Conservation (phyloP, 2,888 invertebrate species). For the Lasioglossum marginatum region DNA sequence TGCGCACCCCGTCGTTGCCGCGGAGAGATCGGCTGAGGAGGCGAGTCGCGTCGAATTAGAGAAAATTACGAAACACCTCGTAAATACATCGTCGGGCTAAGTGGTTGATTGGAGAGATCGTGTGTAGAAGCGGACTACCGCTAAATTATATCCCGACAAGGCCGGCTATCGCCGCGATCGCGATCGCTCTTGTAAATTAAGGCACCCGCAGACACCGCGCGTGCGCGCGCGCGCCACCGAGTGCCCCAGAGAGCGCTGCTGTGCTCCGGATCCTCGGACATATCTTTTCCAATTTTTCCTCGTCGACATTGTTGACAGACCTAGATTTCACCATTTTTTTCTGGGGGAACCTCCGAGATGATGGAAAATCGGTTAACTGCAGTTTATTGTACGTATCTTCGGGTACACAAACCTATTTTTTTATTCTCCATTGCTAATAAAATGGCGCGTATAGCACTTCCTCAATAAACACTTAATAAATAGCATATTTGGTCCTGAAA, state of each 20-base stretch:
- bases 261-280: not conserved
- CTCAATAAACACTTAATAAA: not conserved
- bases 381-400: not conserved
- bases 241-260: not conserved
- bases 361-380: not conserved
- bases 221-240: not conserved
- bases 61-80: conserved; percentile 84
- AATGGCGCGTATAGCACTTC: not conserved
- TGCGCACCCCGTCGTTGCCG: not conserved
- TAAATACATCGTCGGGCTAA: conserved; percentile 84
- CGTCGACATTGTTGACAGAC: not conserved
- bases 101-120: conserved; percentile 83
- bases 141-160: conserved; percentile 83
- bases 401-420: not conserved
- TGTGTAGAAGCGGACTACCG: conserved; percentile 81
- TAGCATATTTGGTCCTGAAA: not conserved
- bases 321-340: not conserved
- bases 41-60: conserved; percentile 81
- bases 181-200: conserved; percentile 76
- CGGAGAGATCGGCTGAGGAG: conserved; percentile 24
- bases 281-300: not conserved
- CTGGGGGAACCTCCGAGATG: rapidly evolving
- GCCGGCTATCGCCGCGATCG: conserved; percentile 74
- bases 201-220: conserved; percentile 63
- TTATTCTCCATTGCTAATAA: not conserved